A percentile compares a stretch with the other conserved stretches of the same genome.
phyloP scores from a whole-genome alignment of 1,140 invertebrate genomes.

The Drosophila jambulina region DNA sequence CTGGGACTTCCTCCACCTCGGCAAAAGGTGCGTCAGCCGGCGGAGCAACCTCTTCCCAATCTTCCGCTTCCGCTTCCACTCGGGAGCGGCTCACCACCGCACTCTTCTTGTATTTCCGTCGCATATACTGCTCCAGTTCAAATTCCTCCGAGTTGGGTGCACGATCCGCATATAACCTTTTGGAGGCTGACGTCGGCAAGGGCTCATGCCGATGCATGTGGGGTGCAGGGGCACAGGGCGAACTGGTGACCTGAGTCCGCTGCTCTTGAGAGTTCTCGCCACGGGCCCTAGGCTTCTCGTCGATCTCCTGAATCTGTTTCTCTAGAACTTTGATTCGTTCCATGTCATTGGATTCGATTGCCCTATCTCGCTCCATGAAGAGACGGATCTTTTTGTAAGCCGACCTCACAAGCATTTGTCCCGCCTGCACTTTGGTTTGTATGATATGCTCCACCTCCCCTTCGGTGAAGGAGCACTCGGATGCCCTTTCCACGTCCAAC shows the following conservation, averaged over 20 bases:
- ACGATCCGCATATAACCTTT: not conserved
- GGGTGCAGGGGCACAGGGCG: not conserved
- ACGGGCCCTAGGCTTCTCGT: conserved; percentile 1
- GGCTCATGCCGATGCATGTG: not conserved
- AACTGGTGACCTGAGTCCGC: not conserved
- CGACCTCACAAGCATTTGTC: conserved; percentile 1
- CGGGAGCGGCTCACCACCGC: conserved; percentile 10
- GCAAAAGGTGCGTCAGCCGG: too few species aligned
- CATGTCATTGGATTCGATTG: conserved; percentile 23
- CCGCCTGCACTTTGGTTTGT: conserved; percentile 13
- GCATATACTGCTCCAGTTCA: conserved; percentile 40
- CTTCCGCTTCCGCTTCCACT: not conserved
- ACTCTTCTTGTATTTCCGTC: conserved; percentile 35
- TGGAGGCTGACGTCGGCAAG: not conserved
- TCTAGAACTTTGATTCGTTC: conserved; percentile 29
- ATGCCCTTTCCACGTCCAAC: conserved; percentile 29
- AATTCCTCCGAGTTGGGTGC: conserved; percentile 9
- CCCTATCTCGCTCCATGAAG: conserved; percentile 45
- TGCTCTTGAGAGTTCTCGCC: not conserved
- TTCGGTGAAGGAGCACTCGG: conserved; percentile 37
- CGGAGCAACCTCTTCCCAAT: not conserved
- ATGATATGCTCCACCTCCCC: conserved; percentile 41
- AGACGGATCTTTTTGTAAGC: conserved; percentile 39
- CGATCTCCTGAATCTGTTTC: conserved; percentile 37
- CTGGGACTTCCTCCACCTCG: not conserved